These are phyloP conservation scores for Aethina tumida DNA, from an alignment of 1,140 invertebrate genomes.

Conservation along the genomic window DNA sequence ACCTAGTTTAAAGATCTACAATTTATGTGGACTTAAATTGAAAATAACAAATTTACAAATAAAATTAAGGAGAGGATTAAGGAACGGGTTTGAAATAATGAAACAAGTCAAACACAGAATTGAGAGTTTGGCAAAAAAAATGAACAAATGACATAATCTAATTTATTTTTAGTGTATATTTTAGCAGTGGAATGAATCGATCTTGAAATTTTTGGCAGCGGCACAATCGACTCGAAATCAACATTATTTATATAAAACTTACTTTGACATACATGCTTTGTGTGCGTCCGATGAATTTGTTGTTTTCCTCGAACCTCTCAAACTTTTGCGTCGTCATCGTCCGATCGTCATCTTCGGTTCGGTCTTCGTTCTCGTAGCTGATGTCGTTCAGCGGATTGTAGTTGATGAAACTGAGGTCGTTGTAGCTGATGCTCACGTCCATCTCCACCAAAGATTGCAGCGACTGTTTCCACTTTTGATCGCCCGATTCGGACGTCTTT, in stretches of 20 bases:
- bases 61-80: too few species aligned
- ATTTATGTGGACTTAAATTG: too few species aligned
- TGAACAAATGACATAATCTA: too few species aligned
- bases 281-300: conserved; percentile 21
- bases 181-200: too few species aligned
- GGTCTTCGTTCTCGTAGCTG: conserved; percentile 19
- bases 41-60: too few species aligned
- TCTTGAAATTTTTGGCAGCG: too few species aligned
- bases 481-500: conserved; percentile 24
- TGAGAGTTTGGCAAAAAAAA: too few species aligned
- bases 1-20: too few species aligned
- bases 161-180: too few species aligned
- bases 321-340: conserved; percentile 5
- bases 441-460: conserved; percentile 32
- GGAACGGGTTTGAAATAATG: too few species aligned
- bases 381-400: conserved; percentile 30
- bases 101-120: too few species aligned
- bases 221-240: not conserved
- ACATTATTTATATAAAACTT: conserved; percentile 12
- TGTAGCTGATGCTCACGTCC: conserved; percentile 32
- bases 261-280: conserved; percentile 31
- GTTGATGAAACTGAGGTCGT: conserved; percentile 34
- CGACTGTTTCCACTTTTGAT: conserved; percentile 30
- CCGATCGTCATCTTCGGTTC: conserved; percentile 1
- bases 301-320: conserved; percentile 8